Evolutionary conservation across 2,113 vertebrate species (phyloP), one percentile per base, ranked within the genome.

Genomic region (Microtus ochrogaster): DNA sequence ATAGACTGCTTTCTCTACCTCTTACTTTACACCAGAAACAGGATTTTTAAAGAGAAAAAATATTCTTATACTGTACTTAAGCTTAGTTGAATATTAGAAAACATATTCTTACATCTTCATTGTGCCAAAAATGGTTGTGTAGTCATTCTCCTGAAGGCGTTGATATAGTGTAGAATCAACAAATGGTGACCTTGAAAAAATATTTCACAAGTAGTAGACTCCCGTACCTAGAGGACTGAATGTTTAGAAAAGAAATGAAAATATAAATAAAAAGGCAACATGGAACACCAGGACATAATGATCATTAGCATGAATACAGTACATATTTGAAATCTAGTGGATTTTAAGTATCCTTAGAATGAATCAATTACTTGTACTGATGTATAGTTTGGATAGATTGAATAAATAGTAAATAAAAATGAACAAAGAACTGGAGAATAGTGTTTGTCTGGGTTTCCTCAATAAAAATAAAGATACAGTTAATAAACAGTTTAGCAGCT

Each of bases 401-500:
- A 94, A 87, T 26, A 88, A 94, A 81, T 90, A 95, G 97, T 93
- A 41, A 84, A 47, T 65, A 97, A 73, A 96, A 94, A 68, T 52
- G 92, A 96, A 97, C 6, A 95, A 30, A 79, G 76, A 95, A n/a
- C 9, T 1, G 73, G 1, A 95, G 52, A 76, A 68, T 28, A 76
- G 65, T 52, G 0, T 3, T 95, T 93, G 44, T 84, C 84, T 86
- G 41, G 72, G 17, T 52, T 81, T 95, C 33, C 21, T 47, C 1
- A 44, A 61, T 66, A 63, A 93, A 92, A 95, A 87, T 65, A 85
- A 89, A 58, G 55, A 61, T 76, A 36, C 21, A 65, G 49, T 70
- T 92, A 77, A 92, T 89, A 86, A 94, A 93, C 49, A 36, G 44
- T 19, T 85, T 36, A 41, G 72, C 41, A 81, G 58, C n/a, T 94